A percentile compares a stretch with the other conserved stretches of the same genome.
phyloP scores from a whole-genome alignment of 1,140 invertebrate species.

The Zaprionus africanus region DNA sequence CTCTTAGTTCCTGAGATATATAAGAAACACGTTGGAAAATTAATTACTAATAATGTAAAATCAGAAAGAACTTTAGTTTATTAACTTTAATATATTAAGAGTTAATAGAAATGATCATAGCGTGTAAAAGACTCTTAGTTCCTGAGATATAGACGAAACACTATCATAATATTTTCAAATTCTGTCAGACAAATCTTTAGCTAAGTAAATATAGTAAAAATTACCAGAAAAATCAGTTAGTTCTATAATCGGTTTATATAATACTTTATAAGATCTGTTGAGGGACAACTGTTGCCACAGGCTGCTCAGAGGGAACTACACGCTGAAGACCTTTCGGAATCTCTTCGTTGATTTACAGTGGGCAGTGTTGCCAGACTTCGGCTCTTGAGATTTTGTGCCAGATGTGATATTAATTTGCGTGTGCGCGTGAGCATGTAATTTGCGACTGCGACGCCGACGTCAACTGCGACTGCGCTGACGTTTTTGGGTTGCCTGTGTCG shows the following conservation, averaged over 20 bases:
- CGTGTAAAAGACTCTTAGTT: neutral
- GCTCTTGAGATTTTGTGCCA: conserved; percentile 56
- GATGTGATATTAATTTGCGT: conserved; percentile 84
- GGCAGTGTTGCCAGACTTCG: conserved; percentile 14
- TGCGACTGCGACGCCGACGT: conserved; percentile 39
- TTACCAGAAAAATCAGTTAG: no score
- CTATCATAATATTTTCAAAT: neutral
- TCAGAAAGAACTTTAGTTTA: neutral
- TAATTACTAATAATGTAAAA: no score
- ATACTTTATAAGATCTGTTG: neutral
- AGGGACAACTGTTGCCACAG: neutral
- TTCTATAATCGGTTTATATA: no score
- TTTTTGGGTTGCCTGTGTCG: conserved; percentile 12
- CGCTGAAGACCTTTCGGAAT: neutral
- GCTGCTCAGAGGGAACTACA: neutral
- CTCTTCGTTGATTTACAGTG: no score
- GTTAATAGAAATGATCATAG: neutral
- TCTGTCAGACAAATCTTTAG: no score
- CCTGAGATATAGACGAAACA: neutral
- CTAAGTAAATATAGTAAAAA: no score
- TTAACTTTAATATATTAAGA: neutral
- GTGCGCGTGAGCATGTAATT: conserved; percentile 84
- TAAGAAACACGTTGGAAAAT: no score
- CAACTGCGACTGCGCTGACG: neutral
- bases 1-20: neutral